Base-by-base conservation (phyloP, 2,888 invertebrate species). In the Drosophila meridionalis region DNA sequence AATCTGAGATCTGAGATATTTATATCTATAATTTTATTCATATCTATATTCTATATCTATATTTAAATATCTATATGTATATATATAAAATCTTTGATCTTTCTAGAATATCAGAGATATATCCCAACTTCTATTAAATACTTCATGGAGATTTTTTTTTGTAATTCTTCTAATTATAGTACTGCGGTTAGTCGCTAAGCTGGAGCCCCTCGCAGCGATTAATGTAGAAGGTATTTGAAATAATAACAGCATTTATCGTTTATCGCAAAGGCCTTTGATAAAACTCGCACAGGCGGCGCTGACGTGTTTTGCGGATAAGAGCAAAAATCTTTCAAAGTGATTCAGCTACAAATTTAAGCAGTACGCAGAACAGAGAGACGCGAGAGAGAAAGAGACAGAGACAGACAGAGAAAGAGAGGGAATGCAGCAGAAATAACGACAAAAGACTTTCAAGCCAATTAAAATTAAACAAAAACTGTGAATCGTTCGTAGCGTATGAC, bases 381-480 rank as follows among this genome's bases (percentile, higher is more conserved):
- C 59, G 30, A 61, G 28, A 48, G 14, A 11, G n/a, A 34, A 3
- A 34, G 12, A n/a, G n/a, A 20, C 4, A 57, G 34, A 32, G 32
- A 34, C 26, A 40, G 12, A 20, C 28, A 26, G 40, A 63, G 47
- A 14, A 28, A 6, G 53, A 40, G 28, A 38, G 47, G 26, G 28
- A 60, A 14, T 4, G 30, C n/a, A 36, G 9, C 50, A 60, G 58
- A 36, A 48, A 61, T 45, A 64, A 65, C 74, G 73, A 80, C 80
- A 76, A 73, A 74, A 69, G 78, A 48, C 69, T 73, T 78, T 63
- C 68, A 75, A 70, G 82, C 75, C 82, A 80, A 80, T 80, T 80
- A 82, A 79, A 80, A 82, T 75, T 78, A 82, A 80, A 66, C 69
- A 79, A 82, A 73, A 63, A 61, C 56, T 56, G 55, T 66, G 69